Base-by-base conservation (phyloP, 2,113 vertebrate genomes). In the Rutilus rutilus region DNA sequence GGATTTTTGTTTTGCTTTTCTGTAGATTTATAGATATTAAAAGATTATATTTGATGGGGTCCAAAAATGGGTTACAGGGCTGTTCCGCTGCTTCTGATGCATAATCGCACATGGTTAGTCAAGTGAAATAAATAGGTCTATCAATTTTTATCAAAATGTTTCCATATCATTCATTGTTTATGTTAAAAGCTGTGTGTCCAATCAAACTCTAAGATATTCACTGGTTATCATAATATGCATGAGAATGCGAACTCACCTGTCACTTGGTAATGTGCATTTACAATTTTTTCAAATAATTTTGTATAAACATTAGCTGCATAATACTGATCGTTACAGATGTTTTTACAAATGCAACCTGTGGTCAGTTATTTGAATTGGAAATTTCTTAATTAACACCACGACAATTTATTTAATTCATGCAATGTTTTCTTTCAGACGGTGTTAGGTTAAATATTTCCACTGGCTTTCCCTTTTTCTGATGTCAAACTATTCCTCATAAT, bases 401-500 rank as follows among this genome's bases (percentile, higher is more conserved):
- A 67, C 19, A 71, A 11, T 71, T 21, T 23, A 71, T 10, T 9
- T 30, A 33, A 71, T 39, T 39, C 8, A 71, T 23, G 36, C 19
- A 39, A 21, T 39, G 67, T 71, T 33, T 27, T 36, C 7, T 21
- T 71, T 9, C 17, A 21, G 33, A 39, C 67, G 11, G 17, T 12
- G 4, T 11, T 71, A 36, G 17, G 33, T 23, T 39, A 39, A 23
- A 21, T 71, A n/a, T 71, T 10, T 71, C 17, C 67, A 71, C 3
- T 71, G 67, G 8, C 67, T 71, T 27, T 52, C 6, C 25, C n/a
- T 27, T 77, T 57, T 77, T 54, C 7, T 30, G 8, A 30, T 76
- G 25, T 76, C 15, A 54, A 71, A 71, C 45, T 54, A 76, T 76
- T 76, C n/a, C 25, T 47, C 71, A 74, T 74, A 11, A 74, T 47